Evolutionary conservation across 2,113 vertebrate genomes (phyloP), one percentile per base, ranked within the genome.

Genomic region (Erinaceus europaeus): DNA sequence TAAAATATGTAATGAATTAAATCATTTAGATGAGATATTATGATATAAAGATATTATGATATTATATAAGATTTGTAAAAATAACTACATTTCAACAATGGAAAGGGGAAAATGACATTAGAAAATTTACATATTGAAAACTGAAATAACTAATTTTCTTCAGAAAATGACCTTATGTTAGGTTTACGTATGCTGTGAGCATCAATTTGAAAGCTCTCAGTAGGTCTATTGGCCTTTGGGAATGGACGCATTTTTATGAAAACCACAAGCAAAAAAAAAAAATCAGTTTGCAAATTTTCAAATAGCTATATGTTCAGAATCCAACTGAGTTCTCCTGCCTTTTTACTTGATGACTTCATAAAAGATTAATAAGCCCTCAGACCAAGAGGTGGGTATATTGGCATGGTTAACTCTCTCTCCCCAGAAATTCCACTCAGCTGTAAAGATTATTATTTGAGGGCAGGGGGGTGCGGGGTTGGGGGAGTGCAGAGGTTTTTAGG

Each of bases 401-500:
- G n/a, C 74, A 32, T 0, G 0, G 48, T 93, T 84, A 94, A 90
- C 89, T 75, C 77, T 83, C 75, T 79, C 55, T 21, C 46, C 86
- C 44, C 90, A 90, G 91, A 90, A 90, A 93, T 84, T 67, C 88
- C 75, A 68, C 48, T 76, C 32, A 3, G 32, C 59, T 71, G 50
- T 52, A 50, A 59, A 76, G 76, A 91, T 69, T 53, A 48, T 77
- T 61, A 52, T 75, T 87, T 81, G 76, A 90, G 72, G 90, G 84
- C 55, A 23, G 80, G 44, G 57, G n/a, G 46, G 72, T 88, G 84
- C 55, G 20, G 80, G 44, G 57, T 29, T 40, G 67, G 86, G 81
- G 85, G 61, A 85, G 87, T 88, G 64, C 11, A 95, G 95, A 93
- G 97, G 90, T 78, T 91, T 92, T 78, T 97, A 98, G 97, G 97